Evolutionary conservation across 2,888 invertebrate genomes (phyloP), one percentile per base, ranked within the genome.

Genomic region (Sarcophaga variegata): DNA sequence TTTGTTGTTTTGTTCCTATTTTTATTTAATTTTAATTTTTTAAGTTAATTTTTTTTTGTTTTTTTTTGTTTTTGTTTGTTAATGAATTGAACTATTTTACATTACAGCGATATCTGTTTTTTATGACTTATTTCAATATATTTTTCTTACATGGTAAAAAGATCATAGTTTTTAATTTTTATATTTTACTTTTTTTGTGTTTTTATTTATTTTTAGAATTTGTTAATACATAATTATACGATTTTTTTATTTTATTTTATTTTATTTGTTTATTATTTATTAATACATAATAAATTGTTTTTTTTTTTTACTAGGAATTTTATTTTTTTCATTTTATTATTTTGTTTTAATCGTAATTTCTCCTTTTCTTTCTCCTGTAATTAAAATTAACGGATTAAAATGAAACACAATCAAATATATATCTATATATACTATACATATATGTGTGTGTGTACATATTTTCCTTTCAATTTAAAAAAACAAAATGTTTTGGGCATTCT

Each of bases 321-420:
- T 78, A 83, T 88, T 82, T 82, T 78, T 82, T 88, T 84, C 81
- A 66, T 77, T 77, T 84, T 81, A 70, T 77, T 77, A 78, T 80
- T 82, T 83, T 90, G 83, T 76, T 91, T 91, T 93, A 92, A 91
- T 92, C 92, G 92, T 92, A 92, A 92, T 91, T 92, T 92, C 92
- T 91, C 92, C 92, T 92, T 90, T 92, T 92, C 92, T 93, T 92
- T 92, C 92, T 92, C 92, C 92, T 92, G 92, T 89, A 92, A 92
- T 91, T 90, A 90, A 92, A 91, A 86, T 54, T 72, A 74, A 70
- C 10, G 27, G 54, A 70, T 17, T 49, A 27, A 82, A 85, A 79
- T 78, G 70, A 27, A 79, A 70, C 49, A 74, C 60, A 82, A 79
- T 79, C 70, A 20, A 37, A 67, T 14, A 37, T 67, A 3, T 8